phyloP scores from a whole-genome alignment of 2,888 invertebrate genomes.

The Diarsia dahlii region DNA sequence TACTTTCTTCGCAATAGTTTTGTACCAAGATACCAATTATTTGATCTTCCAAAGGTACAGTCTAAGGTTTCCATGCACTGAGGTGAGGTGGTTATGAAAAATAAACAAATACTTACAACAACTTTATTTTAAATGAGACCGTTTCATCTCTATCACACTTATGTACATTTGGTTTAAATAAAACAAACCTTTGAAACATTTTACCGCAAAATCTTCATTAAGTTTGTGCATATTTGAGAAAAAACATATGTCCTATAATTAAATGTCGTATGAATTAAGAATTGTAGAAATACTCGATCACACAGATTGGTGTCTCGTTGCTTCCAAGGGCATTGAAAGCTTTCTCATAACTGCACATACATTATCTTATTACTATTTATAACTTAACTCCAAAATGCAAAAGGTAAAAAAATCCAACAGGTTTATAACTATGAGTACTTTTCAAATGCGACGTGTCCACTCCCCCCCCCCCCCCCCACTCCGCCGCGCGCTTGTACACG shows the following conservation, averaged over 20 bases:
- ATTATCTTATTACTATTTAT: constrained; percentile 74
- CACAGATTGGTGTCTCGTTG: constrained; percentile 84
- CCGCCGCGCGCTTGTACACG: constrained; percentile 27
- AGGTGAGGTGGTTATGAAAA: constrained; percentile 62
- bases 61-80: not conserved
- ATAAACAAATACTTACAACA: constrained; percentile 85
- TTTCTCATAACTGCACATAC: constrained; percentile 76
- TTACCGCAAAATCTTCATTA: constrained; percentile 86
- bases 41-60: not conserved
- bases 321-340: constrained; percentile 72
- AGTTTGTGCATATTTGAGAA: constrained; percentile 90
- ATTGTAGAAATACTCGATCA: constrained; percentile 81
- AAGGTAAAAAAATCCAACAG: constrained; percentile 79
- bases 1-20: no score
- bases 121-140: constrained; percentile 90
- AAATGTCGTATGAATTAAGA: constrained; percentile 84
- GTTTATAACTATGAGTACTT: constrained; percentile 75
- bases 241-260: constrained; percentile 80
- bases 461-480: not conserved
- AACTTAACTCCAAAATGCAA: constrained; percentile 83
- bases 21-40: no score
- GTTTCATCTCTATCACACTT: constrained; percentile 91
- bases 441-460: constrained; percentile 69
- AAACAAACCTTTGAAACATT: constrained; percentile 89
- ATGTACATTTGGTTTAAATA: constrained; percentile 91